A percentile compares a stretch with the other conserved stretches of the same genome.
Evolutionary conservation across 2,888 invertebrate genomes (phyloP).

Genomic region (Drosophila kanekoi): DNA sequence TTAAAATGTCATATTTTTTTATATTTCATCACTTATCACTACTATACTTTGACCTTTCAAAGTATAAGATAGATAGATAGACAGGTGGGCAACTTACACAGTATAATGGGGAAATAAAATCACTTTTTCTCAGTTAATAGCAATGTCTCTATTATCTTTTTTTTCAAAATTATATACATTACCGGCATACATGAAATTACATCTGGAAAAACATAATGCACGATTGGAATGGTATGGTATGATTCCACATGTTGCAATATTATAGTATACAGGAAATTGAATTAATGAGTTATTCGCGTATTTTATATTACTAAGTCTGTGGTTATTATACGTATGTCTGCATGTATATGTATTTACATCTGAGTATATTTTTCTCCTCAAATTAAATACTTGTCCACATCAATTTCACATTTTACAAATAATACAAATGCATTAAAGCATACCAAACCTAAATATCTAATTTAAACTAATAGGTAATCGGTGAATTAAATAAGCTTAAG

Average conservation of each 20-base stretch:
- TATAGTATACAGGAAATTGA: constrained; percentile 47
- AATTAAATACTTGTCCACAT: constrained; percentile 44
- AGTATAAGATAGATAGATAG: too few species aligned
- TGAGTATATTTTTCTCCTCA: constrained; percentile 50
- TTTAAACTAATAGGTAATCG: constrained; percentile 56
- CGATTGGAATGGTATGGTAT: constrained; percentile 58
- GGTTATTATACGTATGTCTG: constrained; percentile 55
- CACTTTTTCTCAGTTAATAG: constrained; percentile 47
- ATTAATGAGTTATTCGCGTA: constrained; percentile 28
- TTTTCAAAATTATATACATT: constrained; percentile 59
- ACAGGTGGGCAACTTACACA: too few species aligned
- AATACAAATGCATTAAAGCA: constrained; percentile 76
- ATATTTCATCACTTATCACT: too few species aligned
- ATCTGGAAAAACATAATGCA: constrained; percentile 50
- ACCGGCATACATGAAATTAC: constrained; percentile 48
- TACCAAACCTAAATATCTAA: constrained; percentile 55
- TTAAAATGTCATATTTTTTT: too few species aligned
- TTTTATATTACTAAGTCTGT: constrained; percentile 49
- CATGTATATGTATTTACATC: constrained; percentile 57
- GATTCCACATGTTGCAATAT: constrained; percentile 51
- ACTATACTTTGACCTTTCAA: too few species aligned
- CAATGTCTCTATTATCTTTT: constrained; percentile 64
- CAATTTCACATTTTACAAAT: constrained; percentile 78
- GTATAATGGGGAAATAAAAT: constrained; percentile 18
- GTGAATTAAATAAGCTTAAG: constrained; percentile 40